phyloP scores from a whole-genome alignment of 2,888 invertebrate genomes.

The Dermolepida albohirtum region DNA sequence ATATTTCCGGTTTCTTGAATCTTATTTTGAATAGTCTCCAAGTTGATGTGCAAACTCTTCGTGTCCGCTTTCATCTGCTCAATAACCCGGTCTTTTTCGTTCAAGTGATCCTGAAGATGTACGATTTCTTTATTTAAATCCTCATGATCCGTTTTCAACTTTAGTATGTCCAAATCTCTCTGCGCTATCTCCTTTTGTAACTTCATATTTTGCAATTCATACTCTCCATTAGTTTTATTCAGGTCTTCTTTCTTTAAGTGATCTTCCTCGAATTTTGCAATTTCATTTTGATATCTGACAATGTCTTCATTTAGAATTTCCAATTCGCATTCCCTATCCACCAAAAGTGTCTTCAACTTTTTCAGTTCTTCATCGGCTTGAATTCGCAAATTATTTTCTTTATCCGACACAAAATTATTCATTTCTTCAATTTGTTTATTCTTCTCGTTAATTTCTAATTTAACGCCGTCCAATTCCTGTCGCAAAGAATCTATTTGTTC shows the following conservation, averaged over 20 bases:
- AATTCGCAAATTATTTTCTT: slow-evolving; percentile 60
- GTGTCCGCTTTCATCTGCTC: slow-evolving; percentile 72
- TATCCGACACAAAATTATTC: slow-evolving; percentile 27
- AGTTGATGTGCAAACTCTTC: slow-evolving; percentile 68
- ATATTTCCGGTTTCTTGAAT: slow-evolving; percentile 71
- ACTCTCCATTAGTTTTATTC: slow-evolving; percentile 31
- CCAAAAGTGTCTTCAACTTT: slow-evolving; percentile 46
- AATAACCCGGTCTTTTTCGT: slow-evolving; percentile 70
- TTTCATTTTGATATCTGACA: slow-evolving; percentile 68
- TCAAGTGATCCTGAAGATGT: slow-evolving; percentile 69
- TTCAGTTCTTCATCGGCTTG: slow-evolving; percentile 65
- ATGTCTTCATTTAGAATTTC: slow-evolving; percentile 69
- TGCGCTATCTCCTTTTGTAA: slow-evolving; percentile 51
- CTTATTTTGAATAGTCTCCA: slow-evolving; percentile 67
- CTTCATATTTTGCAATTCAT: slow-evolving; percentile 47
- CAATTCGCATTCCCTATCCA: slow-evolving; percentile 69
- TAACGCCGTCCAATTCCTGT: slow-evolving; percentile 57
- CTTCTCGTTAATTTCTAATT: slow-evolving; percentile 54
- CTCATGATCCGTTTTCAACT: slow-evolving; percentile 53
- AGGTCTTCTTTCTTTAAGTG: slow-evolving; percentile 23
- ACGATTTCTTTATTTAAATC: slow-evolving; percentile 69
- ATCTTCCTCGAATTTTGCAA: slow-evolving; percentile 55
- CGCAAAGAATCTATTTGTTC: slow-evolving; percentile 51
- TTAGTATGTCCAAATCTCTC: slow-evolving; percentile 52
- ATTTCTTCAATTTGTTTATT: slow-evolving; percentile 44